phyloP scores from a whole-genome alignment of 2,888 invertebrate species.

The Amphipyra tragopoginis region DNA sequence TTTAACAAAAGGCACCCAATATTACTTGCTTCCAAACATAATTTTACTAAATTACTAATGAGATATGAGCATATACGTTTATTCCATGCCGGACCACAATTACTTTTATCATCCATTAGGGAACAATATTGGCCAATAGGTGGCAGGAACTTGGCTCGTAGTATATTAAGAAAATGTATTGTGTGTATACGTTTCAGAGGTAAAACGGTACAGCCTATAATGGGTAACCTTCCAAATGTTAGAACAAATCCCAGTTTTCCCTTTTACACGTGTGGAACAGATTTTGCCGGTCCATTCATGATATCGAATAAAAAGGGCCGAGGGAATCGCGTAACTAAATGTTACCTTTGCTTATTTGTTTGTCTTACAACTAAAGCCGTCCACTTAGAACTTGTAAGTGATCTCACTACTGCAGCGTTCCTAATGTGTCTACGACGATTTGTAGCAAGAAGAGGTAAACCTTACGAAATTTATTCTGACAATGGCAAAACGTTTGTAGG shows the following conservation, averaged over 20 bases:
- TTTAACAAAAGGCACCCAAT: conserved; percentile 42
- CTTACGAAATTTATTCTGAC: conserved; percentile 21
- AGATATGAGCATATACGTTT: conserved; percentile 13
- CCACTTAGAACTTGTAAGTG: conserved; percentile 45
- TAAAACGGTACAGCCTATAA: conserved; percentile 15
- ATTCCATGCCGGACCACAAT: conserved; percentile 29
- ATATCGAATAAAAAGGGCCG: conserved; percentile 37
- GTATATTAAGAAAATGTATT: conserved; percentile 8
- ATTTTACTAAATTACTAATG: conserved; percentile 33
- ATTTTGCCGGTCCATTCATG: conserved; percentile 47
- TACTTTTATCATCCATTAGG: conserved; percentile 18
- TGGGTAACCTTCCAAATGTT: conserved; percentile 27
- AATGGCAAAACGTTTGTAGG: conserved; percentile 25
- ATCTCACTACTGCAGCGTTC: conserved; percentile 36
- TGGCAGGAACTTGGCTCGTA: conserved; percentile 36
- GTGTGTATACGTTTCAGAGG: conserved; percentile 5
- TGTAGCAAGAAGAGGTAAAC: conserved; percentile 42
- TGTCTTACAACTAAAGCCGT: conserved; percentile 32
- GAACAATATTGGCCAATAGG: conserved; percentile 44
- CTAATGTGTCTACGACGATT: conserved; percentile 39
- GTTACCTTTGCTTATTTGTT: conserved; percentile 45
- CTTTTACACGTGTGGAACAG: conserved; percentile 32
- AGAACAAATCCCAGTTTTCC: conserved; percentile 19
- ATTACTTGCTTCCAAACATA: conserved; percentile 32
- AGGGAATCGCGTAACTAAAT: conserved; percentile 37